Evolutionary conservation across 2,888 invertebrate genomes (phyloP), one percentile per base, ranked within the genome.

Genomic region (Arctia plantaginis): DNA sequence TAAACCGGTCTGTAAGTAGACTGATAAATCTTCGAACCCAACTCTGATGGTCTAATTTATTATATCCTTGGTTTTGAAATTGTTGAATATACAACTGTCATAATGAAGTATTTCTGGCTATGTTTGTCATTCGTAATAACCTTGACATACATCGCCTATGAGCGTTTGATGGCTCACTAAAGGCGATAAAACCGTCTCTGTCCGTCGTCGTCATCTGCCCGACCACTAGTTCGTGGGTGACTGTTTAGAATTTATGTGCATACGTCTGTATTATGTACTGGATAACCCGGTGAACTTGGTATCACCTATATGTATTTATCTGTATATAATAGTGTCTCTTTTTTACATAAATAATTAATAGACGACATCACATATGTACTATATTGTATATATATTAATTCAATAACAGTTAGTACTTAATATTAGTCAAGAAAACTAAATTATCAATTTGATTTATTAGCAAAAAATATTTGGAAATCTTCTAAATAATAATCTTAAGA

Each of bases 61-160:
- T 62, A 62, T 6, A 62, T 62, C 27, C 15, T 62, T 6, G 15
- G 15, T 30, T 62, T 6, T 62, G 6, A 62, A 62, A 30, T 62
- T n/a, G 44, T 66, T 66, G 8, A 66, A n/a, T 35, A 65, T 65
- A 65, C 35, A 35, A 23, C 33, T 18, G 10, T 12, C 35, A 27
- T 47, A 47, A 47, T 27, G 20, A 68, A 44, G n/a, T 39, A 66
- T 66, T 66, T 41, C 33, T 44, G 30, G 12, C 23, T 47, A 64
- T 62, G 62, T 67, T 51, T 66, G 67, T 47, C 74, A 71, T 74
- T 44, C n/a, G 39, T 69, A 33, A 73, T 59, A 41, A 72, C 83
- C 85, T 80, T 83, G 85, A 77, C 79, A 77, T 71, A 74, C 76
- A 82, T 83, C 35, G 67, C 35, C 62, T 35, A 39, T 51, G 68